phyloP scores from a whole-genome alignment of 92 coral and sea anemone genomes.

The Porites evermanni region DNA sequence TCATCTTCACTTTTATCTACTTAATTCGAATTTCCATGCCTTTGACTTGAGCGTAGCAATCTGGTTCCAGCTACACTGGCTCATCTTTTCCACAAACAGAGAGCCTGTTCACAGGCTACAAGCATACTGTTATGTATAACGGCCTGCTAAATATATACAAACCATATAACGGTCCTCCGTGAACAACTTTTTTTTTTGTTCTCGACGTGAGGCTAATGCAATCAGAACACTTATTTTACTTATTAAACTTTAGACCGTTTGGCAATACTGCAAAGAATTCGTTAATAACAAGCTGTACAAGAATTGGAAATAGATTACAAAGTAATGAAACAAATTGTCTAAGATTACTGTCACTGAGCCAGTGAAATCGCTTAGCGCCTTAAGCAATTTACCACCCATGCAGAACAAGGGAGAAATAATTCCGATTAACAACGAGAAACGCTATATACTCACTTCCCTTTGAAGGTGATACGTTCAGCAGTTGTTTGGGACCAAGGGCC shows the following conservation, averaged over 20 bases:
- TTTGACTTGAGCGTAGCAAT: not conserved
- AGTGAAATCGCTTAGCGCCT: not conserved
- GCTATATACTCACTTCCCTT: not conserved
- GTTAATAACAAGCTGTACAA: constrained; percentile 25
- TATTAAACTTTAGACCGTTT: constrained; percentile 32
- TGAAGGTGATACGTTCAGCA: not conserved
- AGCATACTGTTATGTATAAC: constrained; percentile 32
- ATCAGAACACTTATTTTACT: constrained; percentile 32
- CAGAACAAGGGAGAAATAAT: not conserved
- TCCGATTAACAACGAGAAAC: not conserved
- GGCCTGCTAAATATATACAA: constrained; percentile 27
- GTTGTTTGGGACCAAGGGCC: constrained; percentile 11
- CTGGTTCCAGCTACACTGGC: not conserved
- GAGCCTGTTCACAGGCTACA: not conserved
- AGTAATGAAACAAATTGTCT: constrained; percentile 44
- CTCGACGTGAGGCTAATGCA: constrained; percentile 5
- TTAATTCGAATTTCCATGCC: constrained; percentile 34
- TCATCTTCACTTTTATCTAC: constrained; percentile 23
- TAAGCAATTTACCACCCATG: constrained; percentile 39
- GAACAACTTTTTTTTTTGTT: constrained; percentile 3
- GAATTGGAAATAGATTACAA: constrained; percentile 29
- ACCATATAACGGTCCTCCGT: constrained; percentile 2
- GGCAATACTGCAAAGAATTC: constrained; percentile 17
- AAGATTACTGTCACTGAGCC: constrained; percentile 28
- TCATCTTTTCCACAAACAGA: not conserved